Base-by-base conservation (phyloP, 2,888 invertebrate species). In the Ormyrus thymus region DNA sequence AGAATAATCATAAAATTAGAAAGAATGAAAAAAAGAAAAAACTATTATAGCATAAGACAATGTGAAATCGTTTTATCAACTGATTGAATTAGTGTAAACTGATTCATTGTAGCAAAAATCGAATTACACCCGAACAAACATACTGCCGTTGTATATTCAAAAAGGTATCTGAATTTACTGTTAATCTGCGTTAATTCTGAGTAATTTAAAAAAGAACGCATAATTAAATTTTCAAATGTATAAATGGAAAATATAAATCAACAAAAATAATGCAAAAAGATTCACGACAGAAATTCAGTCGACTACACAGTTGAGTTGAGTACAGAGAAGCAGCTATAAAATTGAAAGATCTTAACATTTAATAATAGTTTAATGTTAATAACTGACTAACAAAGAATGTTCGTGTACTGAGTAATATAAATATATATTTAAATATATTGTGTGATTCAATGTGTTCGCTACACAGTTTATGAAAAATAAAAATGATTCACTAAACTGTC, bases 391-490 rank as follows among this genome's bases (percentile, higher is more conserved):
- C 79, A 76, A 81, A 76, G 72, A 66, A 77, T 81, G 77, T 81
- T 85, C 82, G 79, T 83, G 81, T 83, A 83, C 82, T 82, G 81
- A 81, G 80, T 83, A 84, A 81, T 82, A 82, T 82, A 80, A 71
- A 83, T 79, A 82, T 81, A 79, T 59, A 77, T 72, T 58, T 74
- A 79, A 82, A 81, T 79, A 81, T 81, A 82, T 81, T 83, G 82
- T 84, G 83, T 83, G 82, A 83, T 83, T 83, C 81, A 69, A 82
- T 84, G 82, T 84, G 82, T 84, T 84, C 81, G 81, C 81, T 83
- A 77, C 76, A 80, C 79, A 71, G 65, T 72, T 68, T 58, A 81
- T 81, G 71, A 78, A 76, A 81, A 83, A 83, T 83, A 82, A 83
- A 83, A 82, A 65, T 81, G 80, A 81, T 83, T 82, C 81, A 82